Percentiles rank a stretch among this genome's conserved stretches.
Conservation (phyloP, 2,113 vertebrate species). For the Odocoileus hemionus region DNA sequence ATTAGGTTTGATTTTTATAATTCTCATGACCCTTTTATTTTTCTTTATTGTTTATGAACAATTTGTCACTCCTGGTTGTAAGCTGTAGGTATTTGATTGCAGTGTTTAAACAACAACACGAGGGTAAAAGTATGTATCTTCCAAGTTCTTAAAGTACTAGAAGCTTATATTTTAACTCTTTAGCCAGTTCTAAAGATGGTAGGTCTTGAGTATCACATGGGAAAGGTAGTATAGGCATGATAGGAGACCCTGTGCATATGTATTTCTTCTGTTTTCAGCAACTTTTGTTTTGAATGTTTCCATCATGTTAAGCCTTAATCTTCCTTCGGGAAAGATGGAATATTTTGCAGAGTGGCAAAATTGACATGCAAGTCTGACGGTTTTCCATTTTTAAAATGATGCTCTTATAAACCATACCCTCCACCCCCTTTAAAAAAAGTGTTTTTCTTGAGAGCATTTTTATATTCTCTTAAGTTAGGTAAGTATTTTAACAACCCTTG, state of each 20-base stretch:
- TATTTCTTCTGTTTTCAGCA: neutral
- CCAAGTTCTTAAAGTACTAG: no score
- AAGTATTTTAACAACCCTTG: neutral
- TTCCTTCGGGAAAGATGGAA: neutral
- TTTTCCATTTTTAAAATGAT: conserved; percentile 20
- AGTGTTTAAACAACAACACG: no score
- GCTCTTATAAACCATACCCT: neutral
- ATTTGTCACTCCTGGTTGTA: no score
- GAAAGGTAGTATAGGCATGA: neutral
- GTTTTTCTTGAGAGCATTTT: conserved; percentile 3
- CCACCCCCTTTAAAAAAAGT: neutral
- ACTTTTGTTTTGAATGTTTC: neutral
- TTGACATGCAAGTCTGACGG: neutral
- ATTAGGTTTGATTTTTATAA: conserved; percentile 10
- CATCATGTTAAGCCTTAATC: neutral
- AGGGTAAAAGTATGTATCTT: no score
- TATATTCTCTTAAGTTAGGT: conserved; percentile 3
- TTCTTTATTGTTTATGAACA: no score
- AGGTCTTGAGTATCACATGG: no score
- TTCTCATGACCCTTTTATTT: neutral
- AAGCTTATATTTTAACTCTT: no score
- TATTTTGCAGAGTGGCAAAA: neutral
- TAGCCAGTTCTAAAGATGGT: no score
- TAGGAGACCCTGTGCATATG: neutral
- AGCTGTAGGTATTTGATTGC: no score